Evolutionary conservation across 2,888 invertebrate genomes (phyloP).

Genomic region (Erynnis tages): DNA sequence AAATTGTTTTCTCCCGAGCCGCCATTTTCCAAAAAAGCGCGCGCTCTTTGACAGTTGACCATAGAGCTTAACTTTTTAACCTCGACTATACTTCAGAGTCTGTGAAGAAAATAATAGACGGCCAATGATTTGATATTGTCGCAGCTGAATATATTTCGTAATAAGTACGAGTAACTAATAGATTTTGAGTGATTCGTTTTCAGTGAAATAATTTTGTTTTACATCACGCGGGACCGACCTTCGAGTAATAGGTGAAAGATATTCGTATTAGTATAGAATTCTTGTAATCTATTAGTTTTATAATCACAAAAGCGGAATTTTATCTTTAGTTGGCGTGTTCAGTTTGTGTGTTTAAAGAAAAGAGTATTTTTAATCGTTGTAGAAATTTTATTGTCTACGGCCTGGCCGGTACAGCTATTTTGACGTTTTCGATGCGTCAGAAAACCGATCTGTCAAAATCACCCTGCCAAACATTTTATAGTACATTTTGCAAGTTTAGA

Average conservation of each 20-base stretch:
- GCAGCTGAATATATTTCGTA: background rate
- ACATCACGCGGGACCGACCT: constrained; percentile 3
- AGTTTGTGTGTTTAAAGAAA: too few relatives aligned
- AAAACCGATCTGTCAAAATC: constrained; percentile 23
- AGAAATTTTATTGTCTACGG: constrained; percentile 6
- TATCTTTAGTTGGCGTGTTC: too few relatives aligned
- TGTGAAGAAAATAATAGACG: background rate
- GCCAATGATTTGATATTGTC: background rate
- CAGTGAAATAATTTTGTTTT: background rate
- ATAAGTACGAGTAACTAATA: background rate
- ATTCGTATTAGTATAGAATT: too few relatives aligned
- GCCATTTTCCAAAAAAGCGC: constrained; percentile 46
- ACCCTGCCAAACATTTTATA: constrained; percentile 34
- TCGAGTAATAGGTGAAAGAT: constrained; percentile 4
- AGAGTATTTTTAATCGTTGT: too few relatives aligned
- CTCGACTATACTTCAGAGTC: background rate
- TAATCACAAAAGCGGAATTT: too few relatives aligned
- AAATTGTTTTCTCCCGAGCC: constrained; percentile 32
- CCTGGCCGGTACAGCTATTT: constrained; percentile 19
- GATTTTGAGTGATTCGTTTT: constrained; percentile 1
- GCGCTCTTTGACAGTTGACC: constrained; percentile 16
- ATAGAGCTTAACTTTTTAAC: background rate
- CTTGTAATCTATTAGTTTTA: too few relatives aligned
- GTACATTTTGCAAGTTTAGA: constrained; percentile 30
- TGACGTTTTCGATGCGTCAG: constrained; percentile 10